Conservation (phyloP, 2,888 invertebrate species). For the Anticlea derivata region DNA sequence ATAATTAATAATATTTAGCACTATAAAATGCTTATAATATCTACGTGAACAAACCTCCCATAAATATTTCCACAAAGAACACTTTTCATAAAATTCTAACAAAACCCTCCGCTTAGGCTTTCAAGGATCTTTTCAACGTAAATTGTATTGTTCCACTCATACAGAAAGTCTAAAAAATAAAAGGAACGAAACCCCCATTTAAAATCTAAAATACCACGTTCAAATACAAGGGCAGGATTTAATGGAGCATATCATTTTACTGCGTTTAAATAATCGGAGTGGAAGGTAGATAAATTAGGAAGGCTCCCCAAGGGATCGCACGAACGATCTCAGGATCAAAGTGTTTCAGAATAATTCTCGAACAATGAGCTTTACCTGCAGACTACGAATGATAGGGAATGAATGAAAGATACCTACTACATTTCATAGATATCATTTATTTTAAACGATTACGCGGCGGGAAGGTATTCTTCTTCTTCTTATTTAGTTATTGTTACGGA, state of each 20-base stretch:
- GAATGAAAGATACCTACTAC: neutral
- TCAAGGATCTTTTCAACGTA: neutral
- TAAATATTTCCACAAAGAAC: no score
- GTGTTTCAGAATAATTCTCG: constrained; percentile 42
- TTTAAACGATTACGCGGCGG: no score
- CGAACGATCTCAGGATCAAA: constrained; percentile 52
- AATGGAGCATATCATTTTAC: constrained; percentile 73
- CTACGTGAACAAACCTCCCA: no score
- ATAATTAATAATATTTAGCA: no score
- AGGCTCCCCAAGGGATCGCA: constrained; percentile 38
- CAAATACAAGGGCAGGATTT: constrained; percentile 62
- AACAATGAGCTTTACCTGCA: constrained; percentile 35
- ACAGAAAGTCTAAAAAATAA: neutral
- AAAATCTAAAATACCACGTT: constrained; percentile 42
- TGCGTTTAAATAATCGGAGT: constrained; percentile 67
- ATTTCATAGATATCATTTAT: neutral
- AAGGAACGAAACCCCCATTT: constrained; percentile 19
- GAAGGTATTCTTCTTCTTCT: no score
- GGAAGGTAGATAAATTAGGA: constrained; percentile 73
- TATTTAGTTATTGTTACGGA: no score
- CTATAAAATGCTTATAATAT: no score
- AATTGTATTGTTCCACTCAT: constrained; percentile 1
- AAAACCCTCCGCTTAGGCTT: no score
- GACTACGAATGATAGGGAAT: neutral
- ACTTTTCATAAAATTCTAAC: no score